These are phyloP conservation scores for Bombus polaris DNA, from an alignment of 1,140 invertebrate species.

Conservation along the genomic window DNA sequence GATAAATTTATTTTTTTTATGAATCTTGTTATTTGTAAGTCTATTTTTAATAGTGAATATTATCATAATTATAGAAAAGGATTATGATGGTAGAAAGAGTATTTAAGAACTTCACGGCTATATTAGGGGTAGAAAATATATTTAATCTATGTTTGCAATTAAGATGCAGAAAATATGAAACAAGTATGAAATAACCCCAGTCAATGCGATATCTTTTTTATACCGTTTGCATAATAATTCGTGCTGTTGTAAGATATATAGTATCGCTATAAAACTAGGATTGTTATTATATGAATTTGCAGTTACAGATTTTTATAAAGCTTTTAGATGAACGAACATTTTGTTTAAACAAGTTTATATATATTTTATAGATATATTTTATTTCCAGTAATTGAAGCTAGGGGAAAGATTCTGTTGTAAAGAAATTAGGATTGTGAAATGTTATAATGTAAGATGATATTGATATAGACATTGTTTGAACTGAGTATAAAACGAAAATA, in stretches of 20 bases:
- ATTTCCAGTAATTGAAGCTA: background rate
- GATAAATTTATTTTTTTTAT: background rate
- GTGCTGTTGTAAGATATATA: background rate
- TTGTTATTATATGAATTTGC: background rate
- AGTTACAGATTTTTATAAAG: background rate
- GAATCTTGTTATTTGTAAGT: background rate
- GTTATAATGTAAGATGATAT: background rate
- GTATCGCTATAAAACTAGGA: background rate
- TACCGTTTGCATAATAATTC: background rate
- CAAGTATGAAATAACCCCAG: background rate
- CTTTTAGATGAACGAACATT: background rate
- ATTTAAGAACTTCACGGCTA: background rate
- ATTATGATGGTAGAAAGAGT: background rate
- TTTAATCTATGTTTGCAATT: background rate
- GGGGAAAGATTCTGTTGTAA: background rate
- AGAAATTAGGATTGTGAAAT: background rate
- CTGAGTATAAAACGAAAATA: background rate
- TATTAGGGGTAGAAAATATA: too few relatives aligned
- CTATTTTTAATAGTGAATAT: background rate
- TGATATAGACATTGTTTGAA: background rate
- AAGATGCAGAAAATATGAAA: background rate
- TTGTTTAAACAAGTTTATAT: background rate
- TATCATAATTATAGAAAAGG: background rate
- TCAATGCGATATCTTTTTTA: background rate
- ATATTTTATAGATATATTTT: background rate